phyloP scores from a whole-genome alignment of 2,888 invertebrate species.

The Gasteruption jaculator region DNA sequence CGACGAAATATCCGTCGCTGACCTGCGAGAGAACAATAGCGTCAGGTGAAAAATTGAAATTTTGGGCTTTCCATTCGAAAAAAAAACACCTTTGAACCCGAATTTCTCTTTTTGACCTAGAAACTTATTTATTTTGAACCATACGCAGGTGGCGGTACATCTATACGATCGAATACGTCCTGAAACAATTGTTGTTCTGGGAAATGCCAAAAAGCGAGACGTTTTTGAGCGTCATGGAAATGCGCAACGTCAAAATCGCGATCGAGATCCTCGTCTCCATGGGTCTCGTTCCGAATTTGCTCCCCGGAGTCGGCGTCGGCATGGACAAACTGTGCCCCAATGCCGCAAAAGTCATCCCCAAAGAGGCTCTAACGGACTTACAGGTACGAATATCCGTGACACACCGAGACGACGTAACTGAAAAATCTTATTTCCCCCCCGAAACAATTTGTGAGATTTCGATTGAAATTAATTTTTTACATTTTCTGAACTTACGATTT shows the following conservation, averaged over 20 bases:
- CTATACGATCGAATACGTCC: constrained; percentile 24
- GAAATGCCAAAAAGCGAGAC: constrained; percentile 25
- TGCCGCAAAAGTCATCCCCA: constrained; percentile 43
- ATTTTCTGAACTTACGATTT: constrained; percentile 3
- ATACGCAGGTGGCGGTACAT: constrained; percentile 37
- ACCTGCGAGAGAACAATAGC: constrained; percentile 28
- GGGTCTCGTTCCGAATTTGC: constrained; percentile 64
- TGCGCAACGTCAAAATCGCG: constrained; percentile 60
- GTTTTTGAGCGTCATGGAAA: constrained; percentile 63
- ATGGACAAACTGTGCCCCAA: constrained; percentile 51
- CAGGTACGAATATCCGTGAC: constrained; percentile 56
- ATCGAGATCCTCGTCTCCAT: constrained; percentile 63
- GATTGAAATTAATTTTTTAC: background rate
- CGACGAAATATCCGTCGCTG: constrained; percentile 38
- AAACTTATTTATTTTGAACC: constrained; percentile 14
- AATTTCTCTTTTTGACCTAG: constrained; percentile 2
- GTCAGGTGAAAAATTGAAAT: constrained; percentile 12
- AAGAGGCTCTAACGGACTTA: constrained; percentile 47
- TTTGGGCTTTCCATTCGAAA: background rate
- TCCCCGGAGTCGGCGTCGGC: constrained; percentile 62
- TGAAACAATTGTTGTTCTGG: constrained; percentile 26
- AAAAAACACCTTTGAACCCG: no score
- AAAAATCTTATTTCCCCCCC: background rate
- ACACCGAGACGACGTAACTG: no score
- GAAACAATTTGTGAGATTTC: no score